Evolutionary conservation across 2,797 vertebrate genomes (phyloP).

Genomic region (Columba guinea): DNA sequence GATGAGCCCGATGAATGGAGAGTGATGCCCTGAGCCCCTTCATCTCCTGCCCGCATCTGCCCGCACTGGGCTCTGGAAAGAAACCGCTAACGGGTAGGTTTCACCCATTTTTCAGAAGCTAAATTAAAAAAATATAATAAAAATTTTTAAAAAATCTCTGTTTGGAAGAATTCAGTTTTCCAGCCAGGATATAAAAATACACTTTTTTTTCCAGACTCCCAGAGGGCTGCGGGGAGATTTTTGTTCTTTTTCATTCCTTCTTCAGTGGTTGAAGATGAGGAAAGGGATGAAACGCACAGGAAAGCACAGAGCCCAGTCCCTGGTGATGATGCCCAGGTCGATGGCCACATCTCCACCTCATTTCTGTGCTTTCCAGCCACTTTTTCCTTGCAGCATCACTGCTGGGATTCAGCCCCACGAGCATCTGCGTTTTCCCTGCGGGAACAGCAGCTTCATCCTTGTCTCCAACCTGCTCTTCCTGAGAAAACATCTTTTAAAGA

Average conservation of each 20-base stretch:
- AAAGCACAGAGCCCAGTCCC: not conserved
- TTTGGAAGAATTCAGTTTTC: not conserved
- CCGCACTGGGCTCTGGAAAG: not conserved
- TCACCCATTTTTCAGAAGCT: not conserved
- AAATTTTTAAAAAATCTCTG: not conserved
- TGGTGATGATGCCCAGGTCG: not conserved
- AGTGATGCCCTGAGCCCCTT: not conserved
- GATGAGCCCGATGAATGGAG: not conserved
- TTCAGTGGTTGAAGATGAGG: not conserved
- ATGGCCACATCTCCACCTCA: not conserved
- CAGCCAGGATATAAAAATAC: conserved; percentile 39
- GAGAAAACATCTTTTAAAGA: not conserved
- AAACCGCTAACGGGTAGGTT: not conserved
- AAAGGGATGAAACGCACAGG: not conserved
- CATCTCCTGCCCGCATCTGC: not conserved
- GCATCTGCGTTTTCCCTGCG: not conserved
- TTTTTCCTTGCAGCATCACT: not conserved
- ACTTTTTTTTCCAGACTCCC: not conserved
- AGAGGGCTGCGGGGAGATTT: not conserved
- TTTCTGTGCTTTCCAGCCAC: not conserved
- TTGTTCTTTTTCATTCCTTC: not conserved
- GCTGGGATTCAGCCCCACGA: not conserved
- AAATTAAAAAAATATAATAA: not conserved
- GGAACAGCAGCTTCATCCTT: not conserved
- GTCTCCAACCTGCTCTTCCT: not conserved